Evolutionary conservation across 92 coral and sea anemone genomes (phyloP), one percentile per base, ranked within the genome.

Genomic region (Diadumene lineata): DNA sequence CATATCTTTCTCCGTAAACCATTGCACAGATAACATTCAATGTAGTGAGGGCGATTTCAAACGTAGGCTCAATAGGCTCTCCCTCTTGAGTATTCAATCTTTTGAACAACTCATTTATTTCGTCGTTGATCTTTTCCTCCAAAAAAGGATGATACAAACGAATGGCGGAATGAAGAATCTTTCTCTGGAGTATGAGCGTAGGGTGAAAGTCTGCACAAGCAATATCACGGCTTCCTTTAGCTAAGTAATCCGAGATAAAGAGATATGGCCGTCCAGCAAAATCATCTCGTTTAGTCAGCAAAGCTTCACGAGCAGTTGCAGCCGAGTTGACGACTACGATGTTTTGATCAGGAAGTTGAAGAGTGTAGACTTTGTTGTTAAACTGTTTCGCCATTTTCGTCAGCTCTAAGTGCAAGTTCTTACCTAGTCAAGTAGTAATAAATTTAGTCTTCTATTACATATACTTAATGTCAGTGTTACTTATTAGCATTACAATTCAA

Each of bases 1-100:
- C 68, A 72, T 87, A 90, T 21, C 92, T 81, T 38, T 86, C 81
- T 8, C 96, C 96, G 38, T 68, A 90, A 26, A 89, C 82, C 19
- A 76, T 70, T 23, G 91, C 91, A 48, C 90, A 85, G 28, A 89
- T 86, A 9, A 79, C 81, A 44, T 89, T 89, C 64, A 89, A 57
- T 15, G 79, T 43, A 9, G 91, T 55, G 23, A 78, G 83, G 22
- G 56, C 50, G 19, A 89, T 66, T 32, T 89, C 82, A 38, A 60
- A 60, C 51, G 69, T 68, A 57, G 91, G 87, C 29, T 89, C 80
- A 11, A 89, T 29, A 6, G 87, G 76, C 22, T 64, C 61, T 15
- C 94, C 94, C 23, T 85, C 68, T 21, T 63, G 68, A 2, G 82
- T 50, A 1, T 50, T 34, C 66, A 85, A 38, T 28, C 85, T 56